Percentiles rank a stretch among this genome's conserved stretches.
Evolutionary conservation across 2,888 invertebrate species (phyloP).

Genomic region (Philaethria dido): DNA sequence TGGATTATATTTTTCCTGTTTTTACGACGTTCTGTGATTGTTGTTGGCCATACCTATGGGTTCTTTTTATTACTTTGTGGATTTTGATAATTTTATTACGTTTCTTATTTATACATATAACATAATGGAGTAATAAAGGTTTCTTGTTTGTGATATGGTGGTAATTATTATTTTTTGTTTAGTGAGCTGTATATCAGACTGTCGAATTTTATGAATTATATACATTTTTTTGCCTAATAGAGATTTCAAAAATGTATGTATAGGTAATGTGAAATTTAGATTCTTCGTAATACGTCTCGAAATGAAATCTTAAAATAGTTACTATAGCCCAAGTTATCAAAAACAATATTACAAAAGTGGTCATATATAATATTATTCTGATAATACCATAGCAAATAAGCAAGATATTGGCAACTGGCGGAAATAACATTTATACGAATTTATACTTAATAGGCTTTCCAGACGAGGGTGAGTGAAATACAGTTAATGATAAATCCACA

Average conservation of each 20-base stretch:
- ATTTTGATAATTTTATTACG: constrained; percentile 18
- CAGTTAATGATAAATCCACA: constrained; percentile 84
- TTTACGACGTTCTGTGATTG: constrained; percentile 70
- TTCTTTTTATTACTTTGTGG: constrained; percentile 33
- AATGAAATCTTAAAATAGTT: too few relatives aligned
- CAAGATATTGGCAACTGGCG: constrained; percentile 67
- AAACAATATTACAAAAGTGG: constrained; percentile 11
- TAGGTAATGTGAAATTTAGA: too few relatives aligned
- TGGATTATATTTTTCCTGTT: constrained; percentile 69
- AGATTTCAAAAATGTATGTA: too few relatives aligned
- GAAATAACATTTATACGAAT: constrained; percentile 81
- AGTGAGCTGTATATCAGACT: too few relatives aligned
- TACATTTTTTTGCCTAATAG: too few relatives aligned
- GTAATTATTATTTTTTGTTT: background rate
- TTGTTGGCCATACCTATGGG: constrained; percentile 46
- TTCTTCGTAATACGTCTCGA: too few relatives aligned
- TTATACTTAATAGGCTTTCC: constrained; percentile 79
- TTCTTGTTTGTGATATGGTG: background rate
- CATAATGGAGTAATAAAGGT: background rate
- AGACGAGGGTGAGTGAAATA: constrained; percentile 79
- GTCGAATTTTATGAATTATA: too few relatives aligned
- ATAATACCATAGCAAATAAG: constrained; percentile 58
- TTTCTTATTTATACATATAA: background rate
- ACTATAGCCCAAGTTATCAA: constrained; percentile 22
- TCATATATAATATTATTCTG: constrained; percentile 26